A percentile compares a stretch with the other conserved stretches of the same genome.
Evolutionary conservation across 2,888 invertebrate species (phyloP).

Genomic region (Caenorhabditis sp.): DNA sequence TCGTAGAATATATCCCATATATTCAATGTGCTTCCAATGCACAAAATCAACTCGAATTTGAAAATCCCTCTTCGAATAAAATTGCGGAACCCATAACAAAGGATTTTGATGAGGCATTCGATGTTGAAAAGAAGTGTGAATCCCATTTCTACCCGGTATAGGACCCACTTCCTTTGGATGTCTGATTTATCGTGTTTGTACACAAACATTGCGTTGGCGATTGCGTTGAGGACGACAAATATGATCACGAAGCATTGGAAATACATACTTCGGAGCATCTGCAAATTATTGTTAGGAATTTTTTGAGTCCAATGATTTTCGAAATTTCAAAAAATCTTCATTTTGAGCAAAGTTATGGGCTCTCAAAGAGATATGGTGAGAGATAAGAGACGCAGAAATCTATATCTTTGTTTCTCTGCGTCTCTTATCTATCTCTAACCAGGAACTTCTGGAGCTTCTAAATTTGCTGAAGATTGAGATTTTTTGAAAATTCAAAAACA

Average conservation of each 20-base stretch:
- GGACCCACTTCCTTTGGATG: slow-evolving; percentile 52
- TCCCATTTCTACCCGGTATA: slow-evolving; percentile 76
- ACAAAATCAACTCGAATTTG: slow-evolving; percentile 87
- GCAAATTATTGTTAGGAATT: too few species aligned
- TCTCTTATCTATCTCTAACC: too few species aligned
- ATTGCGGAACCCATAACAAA: slow-evolving; percentile 83
- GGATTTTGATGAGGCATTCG: slow-evolving; percentile 95
- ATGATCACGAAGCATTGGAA: slow-evolving; percentile 84
- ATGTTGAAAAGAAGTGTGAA: slow-evolving; percentile 93
- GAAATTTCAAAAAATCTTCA: neutral
- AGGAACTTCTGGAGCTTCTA: neutral
- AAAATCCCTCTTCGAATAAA: slow-evolving; percentile 56
- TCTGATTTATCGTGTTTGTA: slow-evolving; percentile 85
- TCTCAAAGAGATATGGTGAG: too few species aligned
- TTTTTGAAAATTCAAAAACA: too few species aligned
- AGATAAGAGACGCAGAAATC: too few species aligned
- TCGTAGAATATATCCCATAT: slow-evolving; percentile 87
- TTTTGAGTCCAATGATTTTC: too few species aligned
- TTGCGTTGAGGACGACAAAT: slow-evolving; percentile 92
- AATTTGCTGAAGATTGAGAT: neutral
- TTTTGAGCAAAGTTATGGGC: slow-evolving; percentile 1
- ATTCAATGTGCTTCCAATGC: slow-evolving; percentile 89
- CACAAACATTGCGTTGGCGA: slow-evolving; percentile 93
- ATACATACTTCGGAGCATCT: slow-evolving; percentile 85
- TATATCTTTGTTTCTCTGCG: too few species aligned